phyloP scores from a whole-genome alignment of 2,888 invertebrate species.

The Tetropium fuscum region DNA sequence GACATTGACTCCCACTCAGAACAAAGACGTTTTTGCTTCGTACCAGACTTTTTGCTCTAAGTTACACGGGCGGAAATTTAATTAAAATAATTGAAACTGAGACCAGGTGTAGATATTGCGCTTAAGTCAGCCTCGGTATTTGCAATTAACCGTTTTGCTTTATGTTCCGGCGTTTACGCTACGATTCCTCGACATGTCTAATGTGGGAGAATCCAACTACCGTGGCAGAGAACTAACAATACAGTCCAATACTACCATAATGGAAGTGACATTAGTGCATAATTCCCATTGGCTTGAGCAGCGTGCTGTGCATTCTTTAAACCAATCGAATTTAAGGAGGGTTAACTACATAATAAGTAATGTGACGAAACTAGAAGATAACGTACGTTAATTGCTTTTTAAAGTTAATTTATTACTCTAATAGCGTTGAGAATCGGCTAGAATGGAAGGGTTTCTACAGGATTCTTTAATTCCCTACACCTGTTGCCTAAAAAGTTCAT shows the following conservation, averaged over 20 bases:
- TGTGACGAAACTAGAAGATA: slow-evolving; percentile 8
- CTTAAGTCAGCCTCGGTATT: background rate
- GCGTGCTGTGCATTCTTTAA: slow-evolving; percentile 36
- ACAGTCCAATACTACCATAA: slow-evolving; percentile 38
- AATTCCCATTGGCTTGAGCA: slow-evolving; percentile 39
- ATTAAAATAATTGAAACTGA: background rate
- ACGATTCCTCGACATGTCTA: slow-evolving; percentile 11
- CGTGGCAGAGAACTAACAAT: slow-evolving; percentile 40
- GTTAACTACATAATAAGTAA: slow-evolving; percentile 23
- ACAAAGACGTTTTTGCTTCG: background rate
- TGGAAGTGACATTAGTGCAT: slow-evolving; percentile 35
- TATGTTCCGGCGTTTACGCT: slow-evolving; percentile 13
- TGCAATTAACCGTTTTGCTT: slow-evolving; percentile 20
- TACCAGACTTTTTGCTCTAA: background rate
- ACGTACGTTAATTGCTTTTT: slow-evolving; percentile 12
- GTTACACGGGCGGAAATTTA: background rate
- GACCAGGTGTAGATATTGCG: background rate
- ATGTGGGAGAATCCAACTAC: slow-evolving; percentile 43
- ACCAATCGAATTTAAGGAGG: slow-evolving; percentile 35
- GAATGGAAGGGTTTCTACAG: no score
- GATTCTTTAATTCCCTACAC: no score
- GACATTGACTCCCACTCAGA: no score
- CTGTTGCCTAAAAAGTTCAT: no score
- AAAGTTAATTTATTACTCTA: background rate
- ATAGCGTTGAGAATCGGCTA: background rate